Conservation (phyloP, 2,797 vertebrate species). For the Lepilemur septentrionalis region DNA sequence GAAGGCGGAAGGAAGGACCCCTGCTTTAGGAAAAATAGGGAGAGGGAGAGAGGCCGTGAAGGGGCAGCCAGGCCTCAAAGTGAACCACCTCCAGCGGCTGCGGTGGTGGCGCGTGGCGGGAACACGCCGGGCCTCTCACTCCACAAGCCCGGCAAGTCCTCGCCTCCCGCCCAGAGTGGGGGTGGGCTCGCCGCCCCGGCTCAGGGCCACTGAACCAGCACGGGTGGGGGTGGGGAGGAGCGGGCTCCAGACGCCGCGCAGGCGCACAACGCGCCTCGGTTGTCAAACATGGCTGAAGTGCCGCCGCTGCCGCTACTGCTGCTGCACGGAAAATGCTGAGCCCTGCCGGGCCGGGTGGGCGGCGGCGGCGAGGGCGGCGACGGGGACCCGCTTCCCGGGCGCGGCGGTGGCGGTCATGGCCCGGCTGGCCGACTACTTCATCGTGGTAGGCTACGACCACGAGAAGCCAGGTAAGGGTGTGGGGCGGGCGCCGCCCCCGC, state of each 20-base stretch:
- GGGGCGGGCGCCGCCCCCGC: conserved; percentile 72
- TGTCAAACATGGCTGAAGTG: conserved; percentile 98
- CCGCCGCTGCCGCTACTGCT: conserved; percentile 83
- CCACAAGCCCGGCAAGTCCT: fast-evolving
- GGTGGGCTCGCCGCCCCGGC: neutral
- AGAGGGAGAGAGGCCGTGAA: neutral
- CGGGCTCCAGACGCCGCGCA: conserved; percentile 85
- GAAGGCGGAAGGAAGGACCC: neutral
- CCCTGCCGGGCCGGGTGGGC: conserved; percentile 84
- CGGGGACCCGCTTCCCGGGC: conserved; percentile 63
- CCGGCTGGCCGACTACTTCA: conserved; percentile 97
- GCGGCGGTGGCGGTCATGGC: conserved; percentile 90
- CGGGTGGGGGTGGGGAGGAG: conserved; percentile 72
- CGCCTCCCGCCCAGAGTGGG: fast-evolving
- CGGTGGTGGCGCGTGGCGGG: neutral
- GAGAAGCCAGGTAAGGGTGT: conserved; percentile 94
- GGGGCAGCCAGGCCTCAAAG: neutral
- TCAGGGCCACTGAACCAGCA: neutral
- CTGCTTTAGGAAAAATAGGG: neutral
- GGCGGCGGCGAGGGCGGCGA: conserved; percentile 79
- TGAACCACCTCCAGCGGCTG: fast-evolving
- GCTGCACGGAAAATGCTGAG: conserved; percentile 94
- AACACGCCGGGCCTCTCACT: neutral
- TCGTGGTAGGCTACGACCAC: conserved; percentile 96
- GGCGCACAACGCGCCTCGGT: conserved; percentile 90